Conservation (phyloP, 2,113 vertebrate genomes). For the Eptesicus fuscus region DNA sequence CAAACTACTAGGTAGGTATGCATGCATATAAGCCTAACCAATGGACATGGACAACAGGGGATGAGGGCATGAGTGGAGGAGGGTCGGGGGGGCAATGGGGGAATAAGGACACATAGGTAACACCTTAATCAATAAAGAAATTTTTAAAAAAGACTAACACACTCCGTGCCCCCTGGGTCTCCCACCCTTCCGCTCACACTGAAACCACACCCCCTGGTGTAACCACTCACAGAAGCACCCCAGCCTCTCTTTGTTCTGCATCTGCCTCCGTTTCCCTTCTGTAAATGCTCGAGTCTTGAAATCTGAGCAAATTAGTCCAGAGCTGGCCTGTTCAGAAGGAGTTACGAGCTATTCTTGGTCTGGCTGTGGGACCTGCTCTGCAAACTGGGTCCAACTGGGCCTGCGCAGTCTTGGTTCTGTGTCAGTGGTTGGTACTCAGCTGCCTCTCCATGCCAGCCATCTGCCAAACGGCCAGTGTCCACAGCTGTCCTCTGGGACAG, state of each 20-base stretch:
- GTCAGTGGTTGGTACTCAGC: neutral
- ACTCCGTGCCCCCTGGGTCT: neutral
- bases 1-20: neutral
- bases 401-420: neutral
- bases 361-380: neutral
- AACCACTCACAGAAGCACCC: neutral
- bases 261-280: neutral
- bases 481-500: neutral
- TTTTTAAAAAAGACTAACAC: neutral
- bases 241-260: neutral
- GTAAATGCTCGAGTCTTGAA: neutral
- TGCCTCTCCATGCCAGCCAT: neutral
- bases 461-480: neutral
- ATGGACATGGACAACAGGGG: too few species aligned
- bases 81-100: too few species aligned
- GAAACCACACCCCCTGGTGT: neutral
- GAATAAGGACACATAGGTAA: too few species aligned
- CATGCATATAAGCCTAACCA: too few species aligned
- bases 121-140: too few species aligned
- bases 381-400: neutral
- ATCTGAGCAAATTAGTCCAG: neutral
- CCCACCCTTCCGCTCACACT: neutral
- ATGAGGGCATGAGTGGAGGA: too few species aligned
- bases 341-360: neutral
- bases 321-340: neutral